Base-by-base conservation (phyloP, 1,140 invertebrate species). In the Pachypsylla venusta region DNA sequence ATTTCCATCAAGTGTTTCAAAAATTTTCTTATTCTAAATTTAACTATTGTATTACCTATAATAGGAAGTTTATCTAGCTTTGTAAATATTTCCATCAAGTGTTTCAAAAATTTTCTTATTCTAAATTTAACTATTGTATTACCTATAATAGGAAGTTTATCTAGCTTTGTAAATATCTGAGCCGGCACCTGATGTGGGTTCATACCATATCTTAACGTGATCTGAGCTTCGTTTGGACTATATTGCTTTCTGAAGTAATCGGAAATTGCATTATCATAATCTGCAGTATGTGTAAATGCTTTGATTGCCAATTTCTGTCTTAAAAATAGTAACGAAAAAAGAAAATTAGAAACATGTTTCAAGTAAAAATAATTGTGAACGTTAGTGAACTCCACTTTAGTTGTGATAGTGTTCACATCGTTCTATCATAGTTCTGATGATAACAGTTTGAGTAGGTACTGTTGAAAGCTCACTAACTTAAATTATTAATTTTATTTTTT, bases 181-280 rank as follows among this genome's bases (percentile, higher is more conserved):
- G 95, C 95, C 2, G 92, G 91, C 69, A 93, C 94, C 70, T 98
- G 94, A 69, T 98, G 94, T 0, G 94, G 94, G 74, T 98, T 98
- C 88, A 96, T 97, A 62, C 93, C 94, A 75, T 98, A 99, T 64
- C 93, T 79, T 16, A 97, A 73, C 7, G 85, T 82, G 25, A 95
- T 65, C 67, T 94, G 91, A 0, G 89, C 85, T 0, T 79, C 75
- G 5, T 82, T 84, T 1, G 74, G 67, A 2, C 87, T 85, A 69
- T 89, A 97, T 68, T 96, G 82, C 65, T 86, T 87, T 1, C 94
- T 82, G 74, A 98, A 97, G 69, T 94, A 98, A 69, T 97, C 89
- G 0, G 93, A 87, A 60, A 99, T 98, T 7, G 89, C 87, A 42
- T 82, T 76, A 74, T 98, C 95, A 74, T 98, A 98, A 48, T 88